Conservation (phyloP, 2,797 vertebrate genomes). For the Lacerta bilineata region DNA sequence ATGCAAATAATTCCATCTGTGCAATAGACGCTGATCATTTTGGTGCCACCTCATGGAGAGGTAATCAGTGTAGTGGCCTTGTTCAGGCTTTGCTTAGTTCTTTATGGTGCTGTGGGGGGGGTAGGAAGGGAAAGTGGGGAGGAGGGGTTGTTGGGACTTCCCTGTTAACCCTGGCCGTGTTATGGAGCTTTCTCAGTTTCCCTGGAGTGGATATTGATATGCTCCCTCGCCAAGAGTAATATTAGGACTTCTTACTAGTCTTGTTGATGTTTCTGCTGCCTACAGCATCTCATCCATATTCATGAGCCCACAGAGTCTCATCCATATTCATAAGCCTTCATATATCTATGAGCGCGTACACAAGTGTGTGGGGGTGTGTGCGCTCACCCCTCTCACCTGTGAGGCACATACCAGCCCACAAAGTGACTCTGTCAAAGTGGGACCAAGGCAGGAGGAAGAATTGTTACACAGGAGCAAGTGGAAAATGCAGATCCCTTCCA, state of each 20-base stretch:
- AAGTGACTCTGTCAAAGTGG: background rate
- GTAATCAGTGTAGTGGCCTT: background rate
- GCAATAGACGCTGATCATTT: background rate
- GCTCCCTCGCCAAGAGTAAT: conserved; percentile 65
- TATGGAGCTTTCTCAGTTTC: background rate
- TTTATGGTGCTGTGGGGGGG: background rate
- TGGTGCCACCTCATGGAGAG: background rate
- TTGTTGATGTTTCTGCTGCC: conserved; percentile 74
- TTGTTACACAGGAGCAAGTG: background rate
- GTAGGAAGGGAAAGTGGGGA: background rate
- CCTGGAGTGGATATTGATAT: conserved; percentile 34
- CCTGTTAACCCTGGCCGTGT: background rate
- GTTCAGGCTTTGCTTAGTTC: background rate
- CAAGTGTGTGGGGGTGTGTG: background rate
- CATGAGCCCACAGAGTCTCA: conserved; percentile 65
- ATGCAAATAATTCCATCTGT: background rate
- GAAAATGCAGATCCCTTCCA: background rate
- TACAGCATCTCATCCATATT: conserved; percentile 74
- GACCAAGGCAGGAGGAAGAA: background rate
- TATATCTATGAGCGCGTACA: background rate
- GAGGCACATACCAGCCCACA: background rate
- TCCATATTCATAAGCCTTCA: conserved; percentile 72
- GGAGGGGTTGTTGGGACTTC: background rate
- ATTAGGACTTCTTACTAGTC: conserved; percentile 66
- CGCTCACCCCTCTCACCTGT: background rate